Conservation (phyloP, 2,797 vertebrate genomes). For the Eidolon dupreanum region DNA sequence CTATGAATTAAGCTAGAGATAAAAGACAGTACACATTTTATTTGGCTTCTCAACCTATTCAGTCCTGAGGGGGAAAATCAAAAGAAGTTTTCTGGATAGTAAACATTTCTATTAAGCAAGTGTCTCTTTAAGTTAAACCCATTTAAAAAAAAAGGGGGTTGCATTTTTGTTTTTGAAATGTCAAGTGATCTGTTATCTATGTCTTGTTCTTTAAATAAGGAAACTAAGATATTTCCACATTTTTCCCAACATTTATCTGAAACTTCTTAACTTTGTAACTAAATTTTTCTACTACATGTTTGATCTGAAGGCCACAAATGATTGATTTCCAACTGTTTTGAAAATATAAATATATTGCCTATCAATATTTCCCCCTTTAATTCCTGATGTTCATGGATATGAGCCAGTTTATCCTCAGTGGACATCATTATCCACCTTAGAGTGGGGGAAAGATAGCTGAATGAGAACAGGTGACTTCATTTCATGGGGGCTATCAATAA, state of each 20-base stretch:
- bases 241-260: background rate
- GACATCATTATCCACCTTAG: background rate
- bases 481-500: background rate
- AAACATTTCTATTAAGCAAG: background rate
- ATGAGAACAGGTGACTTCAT: background rate
- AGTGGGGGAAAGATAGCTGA: background rate
- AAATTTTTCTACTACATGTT: background rate
- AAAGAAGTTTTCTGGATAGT: background rate
- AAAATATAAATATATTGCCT: background rate
- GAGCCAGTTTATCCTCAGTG: background rate
- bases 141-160: background rate
- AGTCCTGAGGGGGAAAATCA: background rate
- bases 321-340: background rate
- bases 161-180: background rate
- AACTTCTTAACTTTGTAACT: background rate
- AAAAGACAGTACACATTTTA: background rate
- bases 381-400: background rate
- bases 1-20: background rate
- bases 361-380: background rate
- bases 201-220: background rate
- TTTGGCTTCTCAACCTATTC: background rate
- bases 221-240: background rate
- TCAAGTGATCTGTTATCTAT: background rate
- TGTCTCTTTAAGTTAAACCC: background rate
- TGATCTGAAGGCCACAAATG: background rate